Conservation (phyloP, 2,797 vertebrate genomes). For the Cossypha niveicapilla region DNA sequence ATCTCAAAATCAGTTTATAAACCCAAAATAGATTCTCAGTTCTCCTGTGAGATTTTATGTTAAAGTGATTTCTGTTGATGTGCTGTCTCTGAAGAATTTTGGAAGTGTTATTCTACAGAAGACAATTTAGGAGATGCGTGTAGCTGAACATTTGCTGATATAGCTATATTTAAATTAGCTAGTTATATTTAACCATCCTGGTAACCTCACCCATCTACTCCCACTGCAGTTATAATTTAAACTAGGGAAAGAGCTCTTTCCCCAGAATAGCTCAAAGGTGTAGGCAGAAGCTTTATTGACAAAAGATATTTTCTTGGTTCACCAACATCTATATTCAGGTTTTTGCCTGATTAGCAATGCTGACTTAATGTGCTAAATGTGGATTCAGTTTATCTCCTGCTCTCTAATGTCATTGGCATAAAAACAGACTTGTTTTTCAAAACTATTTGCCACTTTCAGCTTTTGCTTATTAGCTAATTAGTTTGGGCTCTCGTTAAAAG, state of each 20-base stretch:
- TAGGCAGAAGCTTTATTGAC: not conserved
- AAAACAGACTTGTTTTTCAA: not conserved
- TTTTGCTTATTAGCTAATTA: slow-evolving; percentile 30
- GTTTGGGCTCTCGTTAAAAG: not conserved
- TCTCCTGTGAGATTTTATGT: slow-evolving; percentile 47
- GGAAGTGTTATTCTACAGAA: slow-evolving; percentile 10
- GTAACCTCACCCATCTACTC: slow-evolving; percentile 10
- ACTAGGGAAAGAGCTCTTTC: not conserved
- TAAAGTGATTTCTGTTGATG: not conserved
- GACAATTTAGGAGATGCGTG: not conserved
- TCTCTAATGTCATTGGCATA: not conserved
- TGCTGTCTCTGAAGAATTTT: not conserved
- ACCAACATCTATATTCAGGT: not conserved
- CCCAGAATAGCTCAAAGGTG: not conserved
- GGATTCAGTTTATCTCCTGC: not conserved
- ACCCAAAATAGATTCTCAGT: slow-evolving; percentile 2
- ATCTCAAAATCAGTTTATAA: slow-evolving; percentile 41
- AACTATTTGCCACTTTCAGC: slow-evolving; percentile 28
- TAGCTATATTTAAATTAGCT: slow-evolving; percentile 22
- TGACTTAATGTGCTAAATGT: not conserved
- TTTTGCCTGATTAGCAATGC: not conserved
- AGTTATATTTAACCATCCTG: slow-evolving; percentile 12
- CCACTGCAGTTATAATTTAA: not conserved
- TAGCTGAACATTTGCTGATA: slow-evolving; percentile 18
- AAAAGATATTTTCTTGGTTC: not conserved